Evolutionary conservation across 2,888 invertebrate genomes (phyloP).

Genomic region (Lobophora halterata): DNA sequence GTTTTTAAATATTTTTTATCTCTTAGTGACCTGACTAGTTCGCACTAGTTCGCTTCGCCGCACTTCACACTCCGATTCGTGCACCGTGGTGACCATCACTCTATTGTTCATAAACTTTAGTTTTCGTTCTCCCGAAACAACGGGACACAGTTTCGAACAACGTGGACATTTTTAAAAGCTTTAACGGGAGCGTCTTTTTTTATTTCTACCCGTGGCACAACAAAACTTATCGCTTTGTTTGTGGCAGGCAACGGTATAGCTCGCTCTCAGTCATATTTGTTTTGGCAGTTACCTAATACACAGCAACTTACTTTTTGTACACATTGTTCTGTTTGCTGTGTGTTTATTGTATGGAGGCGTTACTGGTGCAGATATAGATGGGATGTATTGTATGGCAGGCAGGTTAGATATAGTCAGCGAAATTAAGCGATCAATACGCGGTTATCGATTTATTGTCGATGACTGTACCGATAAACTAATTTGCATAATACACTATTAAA

Average conservation of each 20-base stretch:
- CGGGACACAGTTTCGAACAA: constrained; percentile 29
- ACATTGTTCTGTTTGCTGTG: too few species aligned
- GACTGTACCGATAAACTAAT: constrained; percentile 2
- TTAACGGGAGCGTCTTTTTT: constrained; percentile 7
- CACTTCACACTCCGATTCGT: constrained; percentile 30
- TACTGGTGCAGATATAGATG: too few species aligned
- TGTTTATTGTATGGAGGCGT: too few species aligned
- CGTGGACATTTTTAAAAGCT: constrained; percentile 36
- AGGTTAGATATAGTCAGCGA: too few species aligned
- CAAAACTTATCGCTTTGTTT: not conserved
- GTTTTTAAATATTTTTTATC: constrained; percentile 1
- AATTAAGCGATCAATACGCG: too few species aligned
- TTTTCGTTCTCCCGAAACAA: constrained; percentile 33
- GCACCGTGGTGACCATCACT: constrained; percentile 37
- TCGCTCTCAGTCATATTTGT: too few species aligned
- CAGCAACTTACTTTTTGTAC: too few species aligned
- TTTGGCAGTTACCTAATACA: too few species aligned
- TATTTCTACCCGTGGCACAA: constrained; percentile 8
- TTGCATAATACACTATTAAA: too few species aligned
- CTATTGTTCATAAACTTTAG: constrained; percentile 43
- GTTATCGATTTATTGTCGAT: too few species aligned
- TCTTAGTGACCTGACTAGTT: constrained; percentile 13
- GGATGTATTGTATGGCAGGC: not conserved
- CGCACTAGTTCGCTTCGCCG: constrained; percentile 25
- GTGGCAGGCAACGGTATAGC: not conserved